phyloP scores from a whole-genome alignment of 2,888 invertebrate species.

The Thereva unica region DNA sequence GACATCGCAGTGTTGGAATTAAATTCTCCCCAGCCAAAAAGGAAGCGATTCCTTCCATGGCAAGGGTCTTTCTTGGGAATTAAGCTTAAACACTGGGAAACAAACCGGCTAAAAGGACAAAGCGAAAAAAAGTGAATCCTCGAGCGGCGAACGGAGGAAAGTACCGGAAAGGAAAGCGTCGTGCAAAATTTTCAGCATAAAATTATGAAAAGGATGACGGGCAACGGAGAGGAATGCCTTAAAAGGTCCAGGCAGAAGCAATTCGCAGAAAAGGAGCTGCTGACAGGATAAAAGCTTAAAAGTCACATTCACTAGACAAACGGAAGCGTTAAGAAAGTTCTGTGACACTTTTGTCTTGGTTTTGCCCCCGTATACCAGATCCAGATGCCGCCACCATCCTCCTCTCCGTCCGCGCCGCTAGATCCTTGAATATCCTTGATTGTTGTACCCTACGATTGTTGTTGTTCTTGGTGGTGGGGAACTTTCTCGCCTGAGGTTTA shows the following conservation, averaged over 20 bases:
- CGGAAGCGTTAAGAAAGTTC: conserved; percentile 20
- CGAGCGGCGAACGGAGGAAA: not conserved
- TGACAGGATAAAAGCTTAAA: conserved; percentile 23
- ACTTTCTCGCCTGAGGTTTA: too few species aligned
- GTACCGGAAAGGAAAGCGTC: not conserved
- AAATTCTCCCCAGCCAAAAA: not conserved
- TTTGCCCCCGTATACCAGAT: too few species aligned
- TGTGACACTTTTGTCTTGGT: not conserved
- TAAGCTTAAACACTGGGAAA: not conserved
- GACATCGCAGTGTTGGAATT: not conserved
- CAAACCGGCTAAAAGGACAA: not conserved
- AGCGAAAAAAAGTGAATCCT: not conserved
- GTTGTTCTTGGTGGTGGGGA: too few species aligned
- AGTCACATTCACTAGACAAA: conserved; percentile 13
- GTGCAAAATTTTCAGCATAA: conserved; percentile 10
- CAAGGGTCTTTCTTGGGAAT: not conserved
- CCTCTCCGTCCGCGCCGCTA: too few species aligned
- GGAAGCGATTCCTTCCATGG: not conserved
- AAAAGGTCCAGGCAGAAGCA: conserved; percentile 13
- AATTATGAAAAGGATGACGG: conserved; percentile 11
- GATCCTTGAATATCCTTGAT: too few species aligned
- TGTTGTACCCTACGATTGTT: too few species aligned
- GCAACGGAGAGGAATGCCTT: conserved; percentile 11
- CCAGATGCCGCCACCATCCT: too few species aligned
- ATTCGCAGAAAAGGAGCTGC: conserved; percentile 21